A percentile compares a stretch with the other conserved stretches of the same genome.
Evolutionary conservation across 2,113 vertebrate species (phyloP).

Genomic region (Melospiza melodia): DNA sequence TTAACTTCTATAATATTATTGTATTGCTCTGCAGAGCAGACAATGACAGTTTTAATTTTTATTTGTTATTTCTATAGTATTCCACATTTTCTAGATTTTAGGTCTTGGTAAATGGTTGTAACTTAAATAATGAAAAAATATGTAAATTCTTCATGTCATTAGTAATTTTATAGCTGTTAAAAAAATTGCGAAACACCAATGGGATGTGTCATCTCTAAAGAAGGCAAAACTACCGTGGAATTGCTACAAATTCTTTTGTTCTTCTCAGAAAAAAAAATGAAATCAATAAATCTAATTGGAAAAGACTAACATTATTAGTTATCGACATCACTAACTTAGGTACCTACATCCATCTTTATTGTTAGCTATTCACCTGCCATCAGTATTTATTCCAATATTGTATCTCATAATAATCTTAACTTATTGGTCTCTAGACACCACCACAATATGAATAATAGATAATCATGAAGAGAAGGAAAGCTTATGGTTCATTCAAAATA

Average conservation of each 20-base stretch:
- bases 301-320: background rate
- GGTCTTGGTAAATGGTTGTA: accelerated
- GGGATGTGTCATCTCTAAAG: background rate
- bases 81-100: background rate
- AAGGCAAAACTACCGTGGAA: background rate
- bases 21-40: accelerated
- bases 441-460: constrained; percentile 39
- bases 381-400: background rate
- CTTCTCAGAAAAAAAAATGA: background rate
- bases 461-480: background rate
- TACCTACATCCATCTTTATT: background rate
- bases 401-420: background rate
- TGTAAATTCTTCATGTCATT: background rate
- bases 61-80: background rate
- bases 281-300: background rate
- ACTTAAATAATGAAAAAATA: background rate
- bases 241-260: background rate
- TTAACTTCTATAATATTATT: background rate
- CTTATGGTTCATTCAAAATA: background rate
- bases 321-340: background rate
- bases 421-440: constrained; percentile 15
- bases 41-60: background rate
- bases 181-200: background rate
- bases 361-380: background rate
- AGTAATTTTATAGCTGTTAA: background rate